These are phyloP conservation scores for Acleris sparsana DNA, from an alignment of 2,888 invertebrate species.

Conservation along the genomic window DNA sequence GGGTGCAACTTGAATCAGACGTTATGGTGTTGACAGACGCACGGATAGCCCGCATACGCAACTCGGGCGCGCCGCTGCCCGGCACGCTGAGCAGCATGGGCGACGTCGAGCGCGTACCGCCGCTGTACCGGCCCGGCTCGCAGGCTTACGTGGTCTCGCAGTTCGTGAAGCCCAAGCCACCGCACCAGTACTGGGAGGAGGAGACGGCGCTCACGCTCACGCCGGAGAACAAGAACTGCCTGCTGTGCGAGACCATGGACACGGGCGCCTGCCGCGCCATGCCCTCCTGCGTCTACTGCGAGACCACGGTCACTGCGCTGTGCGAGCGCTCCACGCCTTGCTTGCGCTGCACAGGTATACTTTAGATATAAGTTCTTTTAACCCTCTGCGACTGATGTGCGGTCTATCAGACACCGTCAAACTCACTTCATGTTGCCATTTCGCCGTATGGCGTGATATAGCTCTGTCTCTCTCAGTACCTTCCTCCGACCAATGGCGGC, in stretches of 20 bases:
- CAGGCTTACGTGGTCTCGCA: conserved; percentile 78
- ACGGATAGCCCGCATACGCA: conserved; percentile 32
- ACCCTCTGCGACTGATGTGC: too few relatives aligned
- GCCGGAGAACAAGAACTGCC: conserved; percentile 74
- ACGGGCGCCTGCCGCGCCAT: conserved; percentile 73
- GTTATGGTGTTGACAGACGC: not conserved
- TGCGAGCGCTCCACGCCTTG: conserved; percentile 75
- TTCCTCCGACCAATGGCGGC: too few relatives aligned
- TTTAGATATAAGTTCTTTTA: too few relatives aligned
- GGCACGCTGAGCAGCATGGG: conserved; percentile 73
- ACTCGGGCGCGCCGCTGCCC: conserved; percentile 54
- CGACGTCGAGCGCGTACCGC: conserved; percentile 66
- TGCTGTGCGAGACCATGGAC: conserved; percentile 73
- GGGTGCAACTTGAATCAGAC: not conserved
- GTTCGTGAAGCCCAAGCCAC: conserved; percentile 71
- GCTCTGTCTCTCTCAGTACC: too few relatives aligned
- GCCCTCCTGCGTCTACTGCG: conserved; percentile 77
- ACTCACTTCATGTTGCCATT: too few relatives aligned
- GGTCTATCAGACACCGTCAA: too few relatives aligned
- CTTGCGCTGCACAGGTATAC: conserved; percentile 71
- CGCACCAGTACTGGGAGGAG: conserved; percentile 77
- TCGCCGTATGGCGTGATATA: too few relatives aligned
- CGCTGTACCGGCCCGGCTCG: conserved; percentile 68
- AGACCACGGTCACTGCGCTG: conserved; percentile 72
- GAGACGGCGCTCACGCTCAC: conserved; percentile 66